Evolutionary conservation across 2,888 invertebrate species (phyloP).

Genomic region (Amblyjoppa proteus): DNA sequence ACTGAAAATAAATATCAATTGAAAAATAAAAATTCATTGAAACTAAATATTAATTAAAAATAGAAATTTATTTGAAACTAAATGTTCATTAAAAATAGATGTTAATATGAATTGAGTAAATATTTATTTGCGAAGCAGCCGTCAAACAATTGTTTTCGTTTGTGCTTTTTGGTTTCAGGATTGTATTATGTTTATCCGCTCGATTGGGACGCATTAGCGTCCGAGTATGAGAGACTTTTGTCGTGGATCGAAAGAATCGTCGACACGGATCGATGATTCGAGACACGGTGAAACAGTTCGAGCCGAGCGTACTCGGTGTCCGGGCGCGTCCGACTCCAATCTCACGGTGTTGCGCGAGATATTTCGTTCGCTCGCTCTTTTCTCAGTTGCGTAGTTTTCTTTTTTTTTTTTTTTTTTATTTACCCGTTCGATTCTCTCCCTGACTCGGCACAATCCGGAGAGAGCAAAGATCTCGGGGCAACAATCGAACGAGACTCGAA

Average conservation of each 20-base stretch:
- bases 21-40: too few relatives aligned
- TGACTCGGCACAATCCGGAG: slow-evolving; percentile 35
- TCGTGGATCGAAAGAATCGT: background rate
- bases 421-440: slow-evolving; percentile 6
- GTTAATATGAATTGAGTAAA: too few relatives aligned
- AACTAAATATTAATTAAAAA: too few relatives aligned
- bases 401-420: background rate
- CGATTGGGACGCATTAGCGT: background rate
- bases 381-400: slow-evolving; percentile 2
- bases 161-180: slow-evolving; percentile 17
- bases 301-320: slow-evolving; percentile 7
- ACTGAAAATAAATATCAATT: too few relatives aligned
- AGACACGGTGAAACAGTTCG: slow-evolving; percentile 20
- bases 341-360: slow-evolving; percentile 28
- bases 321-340: slow-evolving; percentile 20
- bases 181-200: too few relatives aligned
- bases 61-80: too few relatives aligned
- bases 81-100: too few relatives aligned
- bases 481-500: slow-evolving; percentile 57
- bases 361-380: slow-evolving; percentile 20
- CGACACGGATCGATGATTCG: slow-evolving; percentile 20
- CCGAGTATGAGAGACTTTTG: slow-evolving; percentile 10
- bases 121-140: too few relatives aligned
- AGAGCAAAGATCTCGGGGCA: slow-evolving; percentile 17
- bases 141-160: too few relatives aligned